phyloP scores from a whole-genome alignment of 2,888 invertebrate species.

The Drepana falcataria region DNA sequence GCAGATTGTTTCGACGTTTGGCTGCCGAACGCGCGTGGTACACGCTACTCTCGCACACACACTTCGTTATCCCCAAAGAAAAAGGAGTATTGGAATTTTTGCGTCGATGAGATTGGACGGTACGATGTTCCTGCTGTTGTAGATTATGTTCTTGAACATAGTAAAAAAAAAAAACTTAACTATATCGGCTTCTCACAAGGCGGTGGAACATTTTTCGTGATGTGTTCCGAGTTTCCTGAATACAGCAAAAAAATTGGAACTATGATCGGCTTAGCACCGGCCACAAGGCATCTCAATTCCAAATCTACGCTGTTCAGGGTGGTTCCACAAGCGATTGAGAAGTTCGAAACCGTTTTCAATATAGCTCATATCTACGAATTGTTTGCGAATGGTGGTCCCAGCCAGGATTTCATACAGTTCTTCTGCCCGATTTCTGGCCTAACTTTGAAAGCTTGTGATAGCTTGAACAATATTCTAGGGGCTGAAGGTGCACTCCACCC shows the following conservation, averaged over 20 bases:
- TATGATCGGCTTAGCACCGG: conserved; percentile 37
- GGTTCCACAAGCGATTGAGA: neutral
- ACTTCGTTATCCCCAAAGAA: conserved; percentile 38
- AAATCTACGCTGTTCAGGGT: conserved; percentile 11
- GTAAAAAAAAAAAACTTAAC: conserved; percentile 77
- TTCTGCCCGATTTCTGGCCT: conserved; percentile 12
- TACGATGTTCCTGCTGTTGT: conserved; percentile 88
- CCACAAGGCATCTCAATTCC: conserved; percentile 19
- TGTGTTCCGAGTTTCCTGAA: conserved; percentile 77
- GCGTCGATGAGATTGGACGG: conserved; percentile 88
- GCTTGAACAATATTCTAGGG: neutral
- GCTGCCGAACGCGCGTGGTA: conserved; percentile 88
- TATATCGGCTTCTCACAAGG: conserved; percentile 87
- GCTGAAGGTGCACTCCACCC: neutral
- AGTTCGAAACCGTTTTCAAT: conserved; percentile 13
- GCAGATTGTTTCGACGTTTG: conserved; percentile 85
- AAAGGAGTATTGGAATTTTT: conserved; percentile 80
- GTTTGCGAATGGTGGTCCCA: conserved; percentile 9
- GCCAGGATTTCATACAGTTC: conserved; percentile 8
- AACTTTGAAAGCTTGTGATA: neutral
- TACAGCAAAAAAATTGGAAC: conserved; percentile 80
- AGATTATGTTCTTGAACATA: conserved; percentile 79
- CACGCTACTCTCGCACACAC: conserved; percentile 79
- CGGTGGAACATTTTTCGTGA: conserved; percentile 80
- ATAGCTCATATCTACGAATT: conserved; percentile 3